These are phyloP conservation scores for Acropora tenuis DNA, from an alignment of 64 coral and sea anemone species.

Conservation along the genomic window DNA sequence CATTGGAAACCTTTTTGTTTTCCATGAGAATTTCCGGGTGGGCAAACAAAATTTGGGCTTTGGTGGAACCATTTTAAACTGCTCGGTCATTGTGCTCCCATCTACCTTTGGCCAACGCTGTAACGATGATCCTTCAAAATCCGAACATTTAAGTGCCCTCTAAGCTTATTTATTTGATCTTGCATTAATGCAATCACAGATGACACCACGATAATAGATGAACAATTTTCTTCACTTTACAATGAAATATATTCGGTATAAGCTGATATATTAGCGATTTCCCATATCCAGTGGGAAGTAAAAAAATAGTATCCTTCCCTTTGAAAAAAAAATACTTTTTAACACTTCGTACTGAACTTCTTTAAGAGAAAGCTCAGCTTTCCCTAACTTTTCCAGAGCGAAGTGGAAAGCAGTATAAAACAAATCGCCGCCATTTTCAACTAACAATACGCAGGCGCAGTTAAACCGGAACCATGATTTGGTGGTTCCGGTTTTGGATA, in stretches of 20 bases:
- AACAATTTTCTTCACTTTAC: neutral
- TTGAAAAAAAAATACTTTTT: neutral
- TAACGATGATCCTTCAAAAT: neutral
- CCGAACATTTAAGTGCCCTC: too few relatives aligned
- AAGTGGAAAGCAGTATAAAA: neutral
- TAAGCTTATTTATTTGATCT: constrained; percentile 12
- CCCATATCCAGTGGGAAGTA: neutral
- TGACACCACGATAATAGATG: neutral
- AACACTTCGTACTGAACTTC: constrained; percentile 41
- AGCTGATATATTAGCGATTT: too few relatives aligned
- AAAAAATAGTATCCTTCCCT: constrained; percentile 13
- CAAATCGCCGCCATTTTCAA: neutral
- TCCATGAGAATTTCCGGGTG: too few relatives aligned
- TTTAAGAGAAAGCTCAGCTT: neutral
- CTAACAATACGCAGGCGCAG: neutral
- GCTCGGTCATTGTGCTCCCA: neutral
- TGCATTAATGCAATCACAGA: constrained; percentile 45
- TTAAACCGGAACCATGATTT: too few relatives aligned
- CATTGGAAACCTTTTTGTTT: neutral
- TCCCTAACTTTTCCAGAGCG: neutral
- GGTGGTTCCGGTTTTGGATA: too few relatives aligned
- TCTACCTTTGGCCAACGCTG: neutral
- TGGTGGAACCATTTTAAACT: neutral
- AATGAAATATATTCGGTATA: neutral
- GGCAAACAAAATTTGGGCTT: neutral